Evolutionary conservation across 1,140 invertebrate genomes (phyloP).

Genomic region (Atta colombica): DNA sequence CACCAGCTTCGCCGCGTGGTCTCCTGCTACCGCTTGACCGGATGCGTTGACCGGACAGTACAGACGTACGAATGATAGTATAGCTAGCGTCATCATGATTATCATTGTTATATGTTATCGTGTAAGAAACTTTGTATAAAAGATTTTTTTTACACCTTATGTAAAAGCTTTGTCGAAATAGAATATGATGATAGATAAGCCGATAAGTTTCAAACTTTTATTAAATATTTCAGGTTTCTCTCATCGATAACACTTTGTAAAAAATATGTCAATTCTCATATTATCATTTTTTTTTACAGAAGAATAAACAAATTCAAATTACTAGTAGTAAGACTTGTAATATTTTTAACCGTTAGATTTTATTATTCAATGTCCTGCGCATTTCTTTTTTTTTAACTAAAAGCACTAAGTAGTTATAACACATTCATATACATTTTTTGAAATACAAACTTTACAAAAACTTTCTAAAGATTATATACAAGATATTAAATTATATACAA

Average conservation of each 20-base stretch:
- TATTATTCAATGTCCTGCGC: too few relatives aligned
- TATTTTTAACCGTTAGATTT: background rate
- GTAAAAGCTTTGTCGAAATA: too few relatives aligned
- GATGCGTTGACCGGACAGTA: slow-evolving; percentile 53
- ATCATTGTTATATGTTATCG: background rate
- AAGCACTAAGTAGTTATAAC: too few relatives aligned
- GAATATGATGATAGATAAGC: too few relatives aligned
- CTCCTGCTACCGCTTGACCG: slow-evolving; percentile 61
- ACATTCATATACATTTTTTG: too few relatives aligned
- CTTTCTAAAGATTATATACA: too few relatives aligned
- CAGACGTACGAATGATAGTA: slow-evolving; percentile 17
- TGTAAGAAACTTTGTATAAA: too few relatives aligned
- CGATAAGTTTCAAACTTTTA: background rate
- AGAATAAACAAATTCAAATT: background rate
- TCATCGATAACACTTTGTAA: background rate
- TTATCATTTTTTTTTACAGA: background rate
- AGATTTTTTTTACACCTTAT: too few relatives aligned
- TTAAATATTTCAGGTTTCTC: background rate
- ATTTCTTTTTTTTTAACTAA: too few relatives aligned
- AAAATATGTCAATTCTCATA: background rate
- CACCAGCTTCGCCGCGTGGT: slow-evolving; percentile 31
- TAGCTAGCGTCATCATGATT: background rate
- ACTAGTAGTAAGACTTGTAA: background rate
- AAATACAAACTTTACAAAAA: too few relatives aligned
- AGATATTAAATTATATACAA: too few relatives aligned